A percentile compares a stretch with the other conserved stretches of the same genome.
These are phyloP conservation scores for Athalia cordata DNA, from an alignment of 2,888 invertebrate genomes.

Conservation along the genomic window DNA sequence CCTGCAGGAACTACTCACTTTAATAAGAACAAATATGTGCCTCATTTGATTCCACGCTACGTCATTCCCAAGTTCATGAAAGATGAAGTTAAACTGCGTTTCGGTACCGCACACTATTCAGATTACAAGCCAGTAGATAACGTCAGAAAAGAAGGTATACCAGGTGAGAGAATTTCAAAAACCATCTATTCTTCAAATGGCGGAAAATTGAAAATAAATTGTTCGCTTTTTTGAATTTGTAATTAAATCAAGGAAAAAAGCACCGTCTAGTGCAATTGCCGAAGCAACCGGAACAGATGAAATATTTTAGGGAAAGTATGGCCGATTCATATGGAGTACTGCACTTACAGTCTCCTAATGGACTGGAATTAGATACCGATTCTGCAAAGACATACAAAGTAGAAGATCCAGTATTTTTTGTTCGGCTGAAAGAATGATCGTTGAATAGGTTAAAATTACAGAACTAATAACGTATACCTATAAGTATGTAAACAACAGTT, in stretches of 20 bases:
- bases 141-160: not conserved
- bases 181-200: not conserved
- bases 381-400: constrained; percentile 32
- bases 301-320: not conserved
- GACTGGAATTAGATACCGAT: constrained; percentile 30
- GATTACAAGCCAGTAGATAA: not conserved
- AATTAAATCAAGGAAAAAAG: not conserved
- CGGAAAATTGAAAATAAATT: not conserved
- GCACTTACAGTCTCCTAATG: constrained; percentile 4
- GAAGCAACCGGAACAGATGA: no score
- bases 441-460: not conserved
- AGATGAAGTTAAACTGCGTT: constrained; percentile 27
- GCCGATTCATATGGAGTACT: not conserved
- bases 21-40: constrained; percentile 13
- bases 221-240: not conserved
- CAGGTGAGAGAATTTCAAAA: not conserved
- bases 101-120: constrained; percentile 7
- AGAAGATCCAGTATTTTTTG: constrained; percentile 31
- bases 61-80: constrained; percentile 36
- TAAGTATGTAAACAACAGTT: not conserved
- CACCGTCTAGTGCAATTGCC: no score
- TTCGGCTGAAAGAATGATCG: constrained; percentile 7
- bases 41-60: constrained; percentile 26
- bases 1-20: not conserved
- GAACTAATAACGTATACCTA: not conserved